These are phyloP conservation scores for Folsomia manolachei DNA, from an alignment of 2,888 invertebrate genomes.

Conservation along the genomic window DNA sequence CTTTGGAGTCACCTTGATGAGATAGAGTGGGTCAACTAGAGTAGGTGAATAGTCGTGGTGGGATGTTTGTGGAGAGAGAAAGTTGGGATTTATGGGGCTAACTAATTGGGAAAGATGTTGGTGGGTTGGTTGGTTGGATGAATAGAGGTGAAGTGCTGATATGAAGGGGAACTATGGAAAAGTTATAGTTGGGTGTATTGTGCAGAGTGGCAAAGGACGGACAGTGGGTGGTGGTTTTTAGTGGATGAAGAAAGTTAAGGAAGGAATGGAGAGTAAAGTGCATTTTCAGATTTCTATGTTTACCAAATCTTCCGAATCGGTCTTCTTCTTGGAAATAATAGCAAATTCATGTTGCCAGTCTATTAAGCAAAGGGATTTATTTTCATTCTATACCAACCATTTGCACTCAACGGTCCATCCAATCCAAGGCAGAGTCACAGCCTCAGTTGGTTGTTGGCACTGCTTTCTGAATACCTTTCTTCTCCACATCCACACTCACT, in stretches of 20 bases:
- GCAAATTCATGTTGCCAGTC: slow-evolving; percentile 60
- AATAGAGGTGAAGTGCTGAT: slow-evolving; percentile 15
- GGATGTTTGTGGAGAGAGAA: too few relatives aligned
- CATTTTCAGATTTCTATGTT: slow-evolving; percentile 52
- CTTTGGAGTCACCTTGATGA: too few relatives aligned
- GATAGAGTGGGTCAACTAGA: neutral
- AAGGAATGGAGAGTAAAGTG: slow-evolving; percentile 51
- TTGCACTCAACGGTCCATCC: slow-evolving; percentile 17
- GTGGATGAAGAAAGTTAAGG: slow-evolving; percentile 39
- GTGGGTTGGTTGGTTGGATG: slow-evolving; percentile 9
- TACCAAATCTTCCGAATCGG: slow-evolving; percentile 52
- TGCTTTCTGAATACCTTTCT: neutral
- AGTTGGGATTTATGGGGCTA: neutral
- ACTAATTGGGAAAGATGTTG: slow-evolving; percentile 10
- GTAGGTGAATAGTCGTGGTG: too few relatives aligned
- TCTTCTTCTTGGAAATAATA: slow-evolving; percentile 58
- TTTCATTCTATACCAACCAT: slow-evolving; percentile 55
- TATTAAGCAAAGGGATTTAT: slow-evolving; percentile 61
- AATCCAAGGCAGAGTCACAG: neutral
- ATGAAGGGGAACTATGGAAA: slow-evolving; percentile 11
- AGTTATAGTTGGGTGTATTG: neutral
- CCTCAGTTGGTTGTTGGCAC: slow-evolving; percentile 11
- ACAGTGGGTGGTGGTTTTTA: slow-evolving; percentile 33
- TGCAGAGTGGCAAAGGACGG: slow-evolving; percentile 29
- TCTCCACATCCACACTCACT: neutral